Conservation (phyloP, 2,797 vertebrate genomes). For the Trichosurus vulpecula region DNA sequence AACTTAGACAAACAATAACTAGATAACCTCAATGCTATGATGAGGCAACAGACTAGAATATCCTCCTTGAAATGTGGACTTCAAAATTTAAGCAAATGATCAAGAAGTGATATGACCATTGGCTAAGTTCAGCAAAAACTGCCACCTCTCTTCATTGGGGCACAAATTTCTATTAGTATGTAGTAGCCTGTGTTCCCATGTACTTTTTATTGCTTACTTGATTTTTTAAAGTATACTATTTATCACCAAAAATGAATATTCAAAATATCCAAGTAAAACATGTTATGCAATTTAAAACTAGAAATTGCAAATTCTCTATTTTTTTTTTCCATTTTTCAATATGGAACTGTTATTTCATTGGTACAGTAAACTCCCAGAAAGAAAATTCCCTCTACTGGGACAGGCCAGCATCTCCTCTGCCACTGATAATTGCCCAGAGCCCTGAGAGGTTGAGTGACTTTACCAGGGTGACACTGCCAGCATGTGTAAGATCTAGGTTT, state of each 20-base stretch:
- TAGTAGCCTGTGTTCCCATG: not conserved
- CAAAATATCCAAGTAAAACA: not conserved
- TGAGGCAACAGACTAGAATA: not conserved
- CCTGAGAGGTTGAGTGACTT: not conserved
- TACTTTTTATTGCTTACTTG: not conserved
- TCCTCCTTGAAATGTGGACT: not conserved
- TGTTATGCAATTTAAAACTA: not conserved
- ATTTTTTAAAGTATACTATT: no score
- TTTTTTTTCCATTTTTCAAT: not conserved
- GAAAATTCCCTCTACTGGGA: not conserved
- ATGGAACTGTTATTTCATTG: not conserved
- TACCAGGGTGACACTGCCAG: not conserved
- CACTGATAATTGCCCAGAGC: not conserved
- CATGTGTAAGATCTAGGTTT: not conserved
- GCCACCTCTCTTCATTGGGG: not conserved
- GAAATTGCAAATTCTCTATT: no score
- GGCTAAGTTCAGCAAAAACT: not conserved
- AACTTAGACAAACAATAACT: not conserved
- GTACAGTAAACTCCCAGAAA: not conserved
- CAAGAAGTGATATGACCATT: not conserved
- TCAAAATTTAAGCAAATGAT: not conserved
- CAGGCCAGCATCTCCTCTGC: not conserved
- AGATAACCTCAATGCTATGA: not conserved
- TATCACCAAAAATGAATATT: not conserved
- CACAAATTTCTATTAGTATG: not conserved